phyloP scores from a whole-genome alignment of 23 tunicate species.

The Ascidia mentula region DNA sequence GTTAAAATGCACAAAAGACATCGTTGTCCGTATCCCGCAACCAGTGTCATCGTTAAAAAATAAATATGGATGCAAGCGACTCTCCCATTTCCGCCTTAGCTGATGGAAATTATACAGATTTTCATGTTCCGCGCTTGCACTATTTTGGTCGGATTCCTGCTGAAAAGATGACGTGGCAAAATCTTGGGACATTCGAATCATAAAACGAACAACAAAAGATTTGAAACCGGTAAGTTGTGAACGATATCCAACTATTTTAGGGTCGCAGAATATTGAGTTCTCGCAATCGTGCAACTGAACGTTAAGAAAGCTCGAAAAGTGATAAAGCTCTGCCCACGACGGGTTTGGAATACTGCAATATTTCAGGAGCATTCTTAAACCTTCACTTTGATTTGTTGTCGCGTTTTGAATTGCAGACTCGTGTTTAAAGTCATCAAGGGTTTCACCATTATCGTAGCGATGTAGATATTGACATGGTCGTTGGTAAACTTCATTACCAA shows the following conservation, averaged over 20 bases:
- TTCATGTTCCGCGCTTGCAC: not conserved
- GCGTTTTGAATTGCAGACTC: slow-evolving; percentile 16
- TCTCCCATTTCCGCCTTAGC: slow-evolving; percentile 69
- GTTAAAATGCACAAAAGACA: slow-evolving; percentile 43
- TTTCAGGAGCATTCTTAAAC: slow-evolving; percentile 36
- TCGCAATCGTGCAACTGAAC: slow-evolving; percentile 60
- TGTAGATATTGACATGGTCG: slow-evolving; percentile 54
- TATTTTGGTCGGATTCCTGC: slow-evolving; percentile 16
- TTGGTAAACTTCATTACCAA: slow-evolving; percentile 39
- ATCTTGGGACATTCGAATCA: slow-evolving; percentile 80
- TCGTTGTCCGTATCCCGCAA: slow-evolving; percentile 12
- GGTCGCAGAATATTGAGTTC: slow-evolving; percentile 41
- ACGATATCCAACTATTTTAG: not conserved
- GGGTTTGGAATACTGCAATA: slow-evolving; percentile 59
- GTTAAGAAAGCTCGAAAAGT: slow-evolving; percentile 58
- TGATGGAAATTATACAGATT: slow-evolving; percentile 35
- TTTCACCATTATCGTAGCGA: not conserved
- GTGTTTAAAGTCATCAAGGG: slow-evolving; percentile 39
- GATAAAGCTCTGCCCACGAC: slow-evolving; percentile 65
- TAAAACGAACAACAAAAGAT: slow-evolving; percentile 56
- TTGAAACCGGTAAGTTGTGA: slow-evolving; percentile 32
- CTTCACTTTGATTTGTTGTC: slow-evolving; percentile 2
- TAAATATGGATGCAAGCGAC: slow-evolving; percentile 51
- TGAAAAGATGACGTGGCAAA: slow-evolving; percentile 72
- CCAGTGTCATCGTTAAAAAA: slow-evolving; percentile 59